Conservation (phyloP, 2,113 vertebrate genomes). For the Lepus timidus region DNA sequence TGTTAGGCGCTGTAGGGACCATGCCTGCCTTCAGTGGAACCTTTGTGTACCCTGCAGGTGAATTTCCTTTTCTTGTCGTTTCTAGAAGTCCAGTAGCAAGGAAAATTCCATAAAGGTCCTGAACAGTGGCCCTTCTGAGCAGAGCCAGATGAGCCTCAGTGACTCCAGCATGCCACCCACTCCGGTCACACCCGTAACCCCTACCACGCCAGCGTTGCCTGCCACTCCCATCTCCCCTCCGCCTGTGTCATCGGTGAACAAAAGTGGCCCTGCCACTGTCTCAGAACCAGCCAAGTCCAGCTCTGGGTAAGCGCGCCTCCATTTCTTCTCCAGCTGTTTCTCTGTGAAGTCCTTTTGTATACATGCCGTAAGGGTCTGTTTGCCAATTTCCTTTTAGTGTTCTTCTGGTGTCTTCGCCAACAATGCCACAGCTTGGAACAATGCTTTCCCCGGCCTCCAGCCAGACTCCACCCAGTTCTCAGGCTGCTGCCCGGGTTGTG, state of each 20-base stretch:
- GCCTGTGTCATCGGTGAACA: conserved; percentile 87
- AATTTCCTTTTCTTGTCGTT: neutral
- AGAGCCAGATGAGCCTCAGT: conserved; percentile 88
- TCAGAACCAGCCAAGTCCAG: conserved; percentile 92
- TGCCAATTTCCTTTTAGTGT: conserved; percentile 85
- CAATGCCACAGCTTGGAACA: conserved; percentile 95
- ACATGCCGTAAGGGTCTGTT: neutral
- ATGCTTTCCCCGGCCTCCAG: conserved; percentile 92
- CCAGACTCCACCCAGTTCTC: conserved; percentile 88
- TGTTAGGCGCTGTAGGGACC: accelerated
- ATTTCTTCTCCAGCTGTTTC: neutral
- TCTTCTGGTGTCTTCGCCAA: conserved; percentile 95
- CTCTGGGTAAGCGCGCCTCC: conserved; percentile 88
- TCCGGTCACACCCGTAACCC: conserved; percentile 91
- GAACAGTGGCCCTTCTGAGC: conserved; percentile 87
- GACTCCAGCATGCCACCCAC: conserved; percentile 90
- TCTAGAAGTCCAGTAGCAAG: conserved; percentile 94
- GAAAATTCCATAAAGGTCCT: conserved; percentile 90
- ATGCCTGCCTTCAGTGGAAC: accelerated
- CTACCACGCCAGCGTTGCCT: conserved; percentile 87
- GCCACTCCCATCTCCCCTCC: conserved; percentile 94
- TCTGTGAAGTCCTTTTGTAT: neutral
- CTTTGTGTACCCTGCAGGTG: neutral
- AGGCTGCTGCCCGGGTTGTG: conserved; percentile 89
- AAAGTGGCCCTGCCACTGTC: conserved; percentile 84